Evolutionary conservation across 2,797 vertebrate genomes (phyloP).

Genomic region (Podarcis lilfordi): DNA sequence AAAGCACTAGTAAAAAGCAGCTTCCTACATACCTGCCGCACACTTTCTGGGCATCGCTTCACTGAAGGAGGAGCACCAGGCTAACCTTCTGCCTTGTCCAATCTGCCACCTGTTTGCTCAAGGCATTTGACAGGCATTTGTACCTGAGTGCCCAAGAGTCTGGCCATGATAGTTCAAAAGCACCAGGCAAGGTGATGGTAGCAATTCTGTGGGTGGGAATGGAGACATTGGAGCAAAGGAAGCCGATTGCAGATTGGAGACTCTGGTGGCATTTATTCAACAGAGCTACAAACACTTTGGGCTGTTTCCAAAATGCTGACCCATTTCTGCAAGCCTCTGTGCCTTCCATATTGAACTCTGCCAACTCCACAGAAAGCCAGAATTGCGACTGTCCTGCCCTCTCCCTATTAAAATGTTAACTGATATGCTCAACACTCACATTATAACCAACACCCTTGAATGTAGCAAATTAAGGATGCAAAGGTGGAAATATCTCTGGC

Average conservation of each 20-base stretch:
- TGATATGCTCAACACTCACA: background rate
- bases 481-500: background rate
- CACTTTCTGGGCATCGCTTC: background rate
- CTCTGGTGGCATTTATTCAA: slow-evolving; percentile 7
- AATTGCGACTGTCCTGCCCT: background rate
- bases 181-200: background rate
- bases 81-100: background rate
- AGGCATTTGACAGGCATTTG: background rate
- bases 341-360: slow-evolving; percentile 13
- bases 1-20: no score
- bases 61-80: no score
- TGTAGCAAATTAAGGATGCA: background rate
- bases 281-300: slow-evolving; percentile 2
- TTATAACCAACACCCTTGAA: background rate
- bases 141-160: background rate
- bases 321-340: slow-evolving; percentile 4
- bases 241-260: background rate
- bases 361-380: background rate
- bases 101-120: background rate
- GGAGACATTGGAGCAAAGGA: background rate
- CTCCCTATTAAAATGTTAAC: slow-evolving; percentile 10
- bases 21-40: background rate
- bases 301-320: slow-evolving; percentile 12
- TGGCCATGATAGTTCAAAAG: background rate
- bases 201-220: background rate